Evolutionary conservation across 2,888 invertebrate genomes (phyloP).

Genomic region (Drosophila macrothrix): DNA sequence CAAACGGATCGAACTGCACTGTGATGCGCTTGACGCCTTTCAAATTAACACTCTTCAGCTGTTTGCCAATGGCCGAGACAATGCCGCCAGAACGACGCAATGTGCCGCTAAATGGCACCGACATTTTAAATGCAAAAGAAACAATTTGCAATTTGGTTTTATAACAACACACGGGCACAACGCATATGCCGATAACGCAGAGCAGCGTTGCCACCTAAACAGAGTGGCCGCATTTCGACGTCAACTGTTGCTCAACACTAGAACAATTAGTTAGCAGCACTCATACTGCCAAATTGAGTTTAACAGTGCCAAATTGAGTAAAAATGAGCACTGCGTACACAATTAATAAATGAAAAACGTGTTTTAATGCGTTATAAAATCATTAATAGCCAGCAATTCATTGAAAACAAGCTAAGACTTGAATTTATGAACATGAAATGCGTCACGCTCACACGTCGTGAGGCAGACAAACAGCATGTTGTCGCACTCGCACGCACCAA

Average conservation of each 20-base stretch:
- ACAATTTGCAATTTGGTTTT: conserved; percentile 51
- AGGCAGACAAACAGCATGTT: conserved; percentile 30
- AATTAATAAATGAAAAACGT: background rate
- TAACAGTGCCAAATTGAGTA: conserved; percentile 53
- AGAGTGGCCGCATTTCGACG: conserved; percentile 19
- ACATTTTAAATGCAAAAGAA: conserved; percentile 85
- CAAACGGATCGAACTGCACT: conserved; percentile 94
- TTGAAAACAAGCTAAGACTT: background rate
- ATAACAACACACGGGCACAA: conserved; percentile 51
- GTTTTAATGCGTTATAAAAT: background rate
- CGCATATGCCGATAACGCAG: conserved; percentile 22
- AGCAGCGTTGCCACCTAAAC: conserved; percentile 38
- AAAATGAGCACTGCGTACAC: background rate
- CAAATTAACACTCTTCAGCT: conserved; percentile 89
- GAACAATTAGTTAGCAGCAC: conserved; percentile 19
- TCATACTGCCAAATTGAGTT: conserved; percentile 28
- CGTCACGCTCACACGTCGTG: conserved; percentile 40
- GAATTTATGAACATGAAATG: conserved; percentile 19
- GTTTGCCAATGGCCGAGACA: conserved; percentile 90
- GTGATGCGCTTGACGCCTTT: conserved; percentile 92
- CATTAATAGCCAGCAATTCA: background rate
- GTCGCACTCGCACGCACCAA: conserved; percentile 60
- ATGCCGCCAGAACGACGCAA: conserved; percentile 89
- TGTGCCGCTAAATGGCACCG: conserved; percentile 90
- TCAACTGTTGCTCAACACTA: conserved; percentile 11